These are phyloP conservation scores for Okapia johnstoni DNA, from an alignment of 2,113 vertebrate species.

Conservation along the genomic window DNA sequence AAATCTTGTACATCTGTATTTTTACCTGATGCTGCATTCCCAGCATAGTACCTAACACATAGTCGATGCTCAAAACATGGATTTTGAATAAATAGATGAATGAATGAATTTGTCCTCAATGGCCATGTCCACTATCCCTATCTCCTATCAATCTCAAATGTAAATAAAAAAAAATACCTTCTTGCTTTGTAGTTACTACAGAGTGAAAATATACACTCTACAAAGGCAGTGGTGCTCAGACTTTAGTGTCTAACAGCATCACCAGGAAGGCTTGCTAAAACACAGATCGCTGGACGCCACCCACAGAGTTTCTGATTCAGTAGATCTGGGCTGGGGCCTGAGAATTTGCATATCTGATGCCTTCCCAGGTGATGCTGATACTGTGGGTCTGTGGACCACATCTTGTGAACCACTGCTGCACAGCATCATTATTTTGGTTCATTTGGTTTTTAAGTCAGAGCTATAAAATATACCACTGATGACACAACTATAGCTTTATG, in stretches of 20 bases:
- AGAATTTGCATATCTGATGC: neutral
- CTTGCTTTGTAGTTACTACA: neutral
- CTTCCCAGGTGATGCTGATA: neutral
- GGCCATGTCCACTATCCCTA: no score
- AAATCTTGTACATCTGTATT: neutral
- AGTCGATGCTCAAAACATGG: neutral
- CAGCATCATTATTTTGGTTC: neutral
- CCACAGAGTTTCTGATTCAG: neutral
- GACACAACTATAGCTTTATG: neutral
- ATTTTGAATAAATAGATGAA: neutral
- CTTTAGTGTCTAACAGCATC: neutral
- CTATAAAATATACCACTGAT: neutral
- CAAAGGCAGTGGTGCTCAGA: neutral
- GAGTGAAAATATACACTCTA: neutral
- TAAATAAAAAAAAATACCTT: neutral
- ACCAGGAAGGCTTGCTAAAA: neutral
- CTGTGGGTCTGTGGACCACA: neutral
- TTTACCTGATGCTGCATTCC: neutral
- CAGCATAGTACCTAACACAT: neutral
- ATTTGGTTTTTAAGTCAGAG: neutral
- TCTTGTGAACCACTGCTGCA: neutral
- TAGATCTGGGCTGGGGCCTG: neutral
- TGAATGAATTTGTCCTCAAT: neutral
- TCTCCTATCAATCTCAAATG: neutral
- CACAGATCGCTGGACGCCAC: neutral